Conservation (phyloP, 2,888 invertebrate species). For the Sthenelais limicola region DNA sequence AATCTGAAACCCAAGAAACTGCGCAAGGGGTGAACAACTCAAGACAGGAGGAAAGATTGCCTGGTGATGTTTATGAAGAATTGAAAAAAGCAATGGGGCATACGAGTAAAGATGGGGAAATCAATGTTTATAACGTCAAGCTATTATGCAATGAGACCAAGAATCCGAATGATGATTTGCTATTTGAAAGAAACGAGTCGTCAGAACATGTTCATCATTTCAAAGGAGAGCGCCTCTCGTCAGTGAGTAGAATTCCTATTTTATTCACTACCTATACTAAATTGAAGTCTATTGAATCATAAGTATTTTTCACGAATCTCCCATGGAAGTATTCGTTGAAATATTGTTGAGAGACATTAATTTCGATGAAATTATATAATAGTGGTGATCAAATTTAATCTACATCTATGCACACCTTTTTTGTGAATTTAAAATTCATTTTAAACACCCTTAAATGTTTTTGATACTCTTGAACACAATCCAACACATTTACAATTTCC, state of each 20-base stretch:
- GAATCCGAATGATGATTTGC: background rate
- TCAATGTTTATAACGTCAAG: background rate
- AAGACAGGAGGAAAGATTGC: background rate
- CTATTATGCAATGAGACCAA: background rate
- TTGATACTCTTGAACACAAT: no score
- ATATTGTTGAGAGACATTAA: no score
- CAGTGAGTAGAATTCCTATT: background rate
- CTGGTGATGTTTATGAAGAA: background rate
- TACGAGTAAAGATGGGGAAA: background rate
- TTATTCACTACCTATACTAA: background rate
- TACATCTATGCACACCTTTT: no score
- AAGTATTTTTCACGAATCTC: no score
- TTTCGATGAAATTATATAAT: no score
- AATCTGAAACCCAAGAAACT: background rate
- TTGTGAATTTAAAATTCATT: no score
- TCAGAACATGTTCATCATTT: conserved; percentile 7
- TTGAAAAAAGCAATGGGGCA: background rate
- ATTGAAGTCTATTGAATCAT: conserved; percentile 1
- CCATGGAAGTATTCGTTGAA: no score
- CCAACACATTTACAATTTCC: no score
- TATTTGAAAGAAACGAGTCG: background rate
- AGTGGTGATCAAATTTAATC: no score
- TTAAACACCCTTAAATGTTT: no score
- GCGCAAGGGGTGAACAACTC: background rate
- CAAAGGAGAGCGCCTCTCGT: background rate